Evolutionary conservation across 2,113 vertebrate species (phyloP), one percentile per base, ranked within the genome.

Genomic region (Chloroceryle aenea): DNA sequence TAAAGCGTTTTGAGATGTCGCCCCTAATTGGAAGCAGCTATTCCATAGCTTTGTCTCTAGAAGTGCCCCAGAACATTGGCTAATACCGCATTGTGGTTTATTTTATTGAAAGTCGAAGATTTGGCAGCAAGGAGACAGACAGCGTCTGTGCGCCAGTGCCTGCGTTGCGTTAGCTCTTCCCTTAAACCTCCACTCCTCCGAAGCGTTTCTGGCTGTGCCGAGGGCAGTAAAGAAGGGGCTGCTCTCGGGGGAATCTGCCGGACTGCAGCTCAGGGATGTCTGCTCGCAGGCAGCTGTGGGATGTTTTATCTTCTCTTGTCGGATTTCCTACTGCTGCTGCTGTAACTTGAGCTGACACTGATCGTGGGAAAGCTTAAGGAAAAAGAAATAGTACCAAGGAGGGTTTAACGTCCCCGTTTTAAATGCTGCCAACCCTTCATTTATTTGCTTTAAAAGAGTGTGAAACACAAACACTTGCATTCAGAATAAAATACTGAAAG

Each of bases 71-170:
- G 52, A 38, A 42, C 72, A 0, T 2, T 19, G 81, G 58, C 48
- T 73, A 7, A 14, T 23, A 0, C 22, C 3, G 40, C 10, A 0
- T 14, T 27, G 53, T 19, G 1, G 47, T 64, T 13, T 22, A 14
- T n/a, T 29, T n/a, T 45, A 56, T 62, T 52, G 43, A 22, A 88
- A 84, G 5, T 7, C 18, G 30, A 30, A 40, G 25, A 17, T 19
- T 10, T 40, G 63, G 53, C 53, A 73, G 53, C 29, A 2, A 0
- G 22, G 32, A 38, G 52, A 9, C 36, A 0, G 68, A 8, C 87
- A 0, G 27, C 5, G 40, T 6, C 25, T 30, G 45, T 3, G 58
- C 20, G 45, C 50, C 13, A 14, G 22, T 26, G 43, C 7, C 55
- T 64, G 32, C 26, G 5, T 38, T 1, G 62, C 15, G 12, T 75